Base-by-base conservation (phyloP, 2,888 invertebrate species). In the Tetheella fluctuosa region DNA sequence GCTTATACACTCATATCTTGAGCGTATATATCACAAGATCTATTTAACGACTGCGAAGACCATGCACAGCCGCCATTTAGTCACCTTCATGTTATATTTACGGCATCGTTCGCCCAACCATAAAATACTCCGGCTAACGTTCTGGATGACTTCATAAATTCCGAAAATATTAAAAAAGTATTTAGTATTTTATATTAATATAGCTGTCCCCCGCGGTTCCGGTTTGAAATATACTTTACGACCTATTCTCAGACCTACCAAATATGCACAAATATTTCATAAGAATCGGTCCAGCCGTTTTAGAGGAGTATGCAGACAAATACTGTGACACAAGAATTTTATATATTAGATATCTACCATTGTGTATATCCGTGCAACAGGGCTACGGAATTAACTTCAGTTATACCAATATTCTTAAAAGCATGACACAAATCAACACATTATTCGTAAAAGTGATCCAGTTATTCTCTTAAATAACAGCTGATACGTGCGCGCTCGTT, bases 21-120 rank as follows among this genome's bases (percentile, higher is more conserved):
- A 73, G 75, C 80, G 77, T 83, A 78, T n/a, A n/a, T 77, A 78
- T 83, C 76, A 76, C 79, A 71, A 74, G 64, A 76, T 81, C 82
- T 83, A 81, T 81, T 79, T 34, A 79, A 79, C 75, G 74, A 79
- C 74, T 20, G 69, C 65, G 60, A 69, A 71, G 69, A 75, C 70
- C 73, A 75, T 73, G 69, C 76, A 74, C 73, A 67, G 59, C 71
- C 71, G 77, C 73, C 76, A 80, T 81, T 70, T 68, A 77, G 67
- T 71, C 67, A 63, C 67, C 62, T 69, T 68, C 48, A 20, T 48
- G 48, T 48, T 48, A 48, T 62, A 64, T 60, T 55, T 55, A 55
- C 55, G 37, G 52, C 60, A 65, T 66, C 64, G 64, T 48, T 17
- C 20, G 48, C 64, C 58, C 65, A 69, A 63, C 62, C 39, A 30